Evolutionary conservation across 2,888 invertebrate species (phyloP), one percentile per base, ranked within the genome.

Genomic region (Acleris cristana): DNA sequence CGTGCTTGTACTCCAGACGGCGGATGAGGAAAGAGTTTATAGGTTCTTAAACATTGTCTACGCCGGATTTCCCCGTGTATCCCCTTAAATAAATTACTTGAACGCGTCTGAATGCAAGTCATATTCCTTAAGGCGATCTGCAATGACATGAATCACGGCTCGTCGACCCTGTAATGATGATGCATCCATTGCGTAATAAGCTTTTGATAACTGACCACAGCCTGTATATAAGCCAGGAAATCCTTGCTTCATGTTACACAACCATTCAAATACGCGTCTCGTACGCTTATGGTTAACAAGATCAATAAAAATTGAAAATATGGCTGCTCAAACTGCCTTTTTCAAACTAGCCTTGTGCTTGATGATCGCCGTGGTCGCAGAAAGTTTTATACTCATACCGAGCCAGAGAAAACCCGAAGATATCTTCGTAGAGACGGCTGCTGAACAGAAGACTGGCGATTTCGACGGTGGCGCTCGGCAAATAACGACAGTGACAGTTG

Each of bases 251-350:
- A n/a, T 19, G 21, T 14, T 34, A 40, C 67, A 67, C 34, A 63
- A 67, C 67, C 67, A 67, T 67, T 66, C 52, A 64, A 58, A 67
- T 67, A 67, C 58, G 67, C 62, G 67, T 67, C 53, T 58, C n/a
- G 54, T 6, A 63, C 67, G 67, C 67, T 63, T 58, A 67, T 67
- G 67, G 67, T 67, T 16, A 49, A 53, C 26, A 45, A 19, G 57
- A 67, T 52, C 48, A 40, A 58, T 54, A 26, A 40, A 53, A 40
- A 53, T 66, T 66, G 48, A 49, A 58, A 67, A 49, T 48, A 67
- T 67, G 67, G 67, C 63, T 49, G 48, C 10, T 21, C 23, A 54
- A 54, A 44, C 54, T 48, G 62, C 57, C 61, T 62, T 26, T 53
- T 66, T 66, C 67, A 67, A 67, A 58, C 19, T 67, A 52, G 58